Conservation (phyloP, 2,888 invertebrate species). For the Zygogramma bicolorata region DNA sequence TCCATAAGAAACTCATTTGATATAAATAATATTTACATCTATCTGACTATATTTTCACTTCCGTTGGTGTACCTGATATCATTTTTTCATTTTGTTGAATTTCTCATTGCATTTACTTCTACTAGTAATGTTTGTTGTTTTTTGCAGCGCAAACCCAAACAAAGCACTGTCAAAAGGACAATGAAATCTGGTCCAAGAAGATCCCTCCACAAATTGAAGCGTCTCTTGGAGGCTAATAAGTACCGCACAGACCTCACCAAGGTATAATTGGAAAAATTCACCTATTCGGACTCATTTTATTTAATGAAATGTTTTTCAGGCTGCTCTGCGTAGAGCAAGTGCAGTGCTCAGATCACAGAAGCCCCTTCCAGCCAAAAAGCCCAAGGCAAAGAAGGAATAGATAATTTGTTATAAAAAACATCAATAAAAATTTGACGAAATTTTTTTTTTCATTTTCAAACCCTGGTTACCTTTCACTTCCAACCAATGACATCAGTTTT, state of each 20-base stretch:
- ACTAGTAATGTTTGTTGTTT: neutral
- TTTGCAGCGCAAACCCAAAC: constrained; percentile 80
- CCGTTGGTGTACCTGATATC: no score
- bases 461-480: no score
- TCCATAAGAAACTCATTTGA: no score
- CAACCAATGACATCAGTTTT: no score
- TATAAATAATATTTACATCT: no score
- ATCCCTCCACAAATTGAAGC: constrained; percentile 87
- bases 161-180: constrained; percentile 79
- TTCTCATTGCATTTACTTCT: neutral
- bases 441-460: neutral
- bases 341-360: constrained; percentile 94
- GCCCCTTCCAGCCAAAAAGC: constrained; percentile 85
- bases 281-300: neutral
- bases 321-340: constrained; percentile 91
- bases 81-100: neutral
- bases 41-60: no score
- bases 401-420: neutral
- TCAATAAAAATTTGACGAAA: neutral
- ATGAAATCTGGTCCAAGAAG: constrained; percentile 92
- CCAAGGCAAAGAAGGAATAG: constrained; percentile 86
- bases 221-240: constrained; percentile 81
- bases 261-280: constrained; percentile 64
- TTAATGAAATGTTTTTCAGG: constrained; percentile 67
- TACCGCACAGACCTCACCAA: constrained; percentile 91